These are phyloP conservation scores for Crocidura indochinensis DNA, from an alignment of 2,797 vertebrate species.

Conservation along the genomic window DNA sequence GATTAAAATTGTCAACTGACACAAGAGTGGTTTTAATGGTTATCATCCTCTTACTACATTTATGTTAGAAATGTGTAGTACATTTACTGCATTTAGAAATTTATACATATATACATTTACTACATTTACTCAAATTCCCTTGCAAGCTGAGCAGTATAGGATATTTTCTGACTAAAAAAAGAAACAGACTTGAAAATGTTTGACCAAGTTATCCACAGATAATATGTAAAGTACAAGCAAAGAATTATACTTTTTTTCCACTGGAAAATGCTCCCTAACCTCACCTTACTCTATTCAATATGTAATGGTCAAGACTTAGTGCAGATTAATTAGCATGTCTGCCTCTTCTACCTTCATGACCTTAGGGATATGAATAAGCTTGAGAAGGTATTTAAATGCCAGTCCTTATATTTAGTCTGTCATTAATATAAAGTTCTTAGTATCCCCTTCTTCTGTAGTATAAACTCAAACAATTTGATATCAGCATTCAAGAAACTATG, in stretches of 20 bases:
- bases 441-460: background rate
- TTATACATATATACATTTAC: background rate
- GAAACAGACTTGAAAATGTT: background rate
- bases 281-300: background rate
- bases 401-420: background rate
- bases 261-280: background rate
- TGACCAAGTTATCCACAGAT: background rate
- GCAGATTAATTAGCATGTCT: background rate
- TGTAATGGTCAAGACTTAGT: background rate
- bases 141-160: background rate
- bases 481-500: background rate
- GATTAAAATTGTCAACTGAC: background rate
- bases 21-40: background rate
- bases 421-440: background rate
- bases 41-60: background rate
- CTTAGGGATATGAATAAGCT: background rate
- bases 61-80: too few species aligned
- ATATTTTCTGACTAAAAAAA: background rate
- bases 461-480: background rate
- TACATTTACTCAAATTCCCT: background rate
- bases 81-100: too few species aligned
- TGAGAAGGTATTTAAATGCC: background rate
- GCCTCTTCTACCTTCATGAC: background rate
- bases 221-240: slow-evolving; percentile 28
- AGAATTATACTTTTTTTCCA: background rate